These are phyloP conservation scores for Aporophyla nigra DNA, from an alignment of 2,888 invertebrate species.

Conservation along the genomic window DNA sequence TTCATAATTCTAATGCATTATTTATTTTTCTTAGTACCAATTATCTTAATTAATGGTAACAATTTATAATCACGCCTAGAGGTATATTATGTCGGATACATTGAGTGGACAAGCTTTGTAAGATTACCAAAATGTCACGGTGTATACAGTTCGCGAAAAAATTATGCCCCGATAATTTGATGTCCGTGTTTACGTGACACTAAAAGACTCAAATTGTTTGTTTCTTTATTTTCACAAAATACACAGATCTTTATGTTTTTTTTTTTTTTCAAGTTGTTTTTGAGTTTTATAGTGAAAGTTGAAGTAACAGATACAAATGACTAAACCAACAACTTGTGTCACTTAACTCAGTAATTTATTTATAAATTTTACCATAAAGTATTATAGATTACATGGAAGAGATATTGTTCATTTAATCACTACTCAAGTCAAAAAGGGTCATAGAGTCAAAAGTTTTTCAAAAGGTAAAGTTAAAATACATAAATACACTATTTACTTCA, in stretches of 20 bases:
- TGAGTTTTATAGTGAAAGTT: neutral
- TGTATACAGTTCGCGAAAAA: too few relatives aligned
- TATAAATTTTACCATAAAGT: neutral
- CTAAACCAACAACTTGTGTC: constrained; percentile 1
- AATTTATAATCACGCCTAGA: too few relatives aligned
- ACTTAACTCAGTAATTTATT: neutral
- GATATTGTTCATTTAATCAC: neutral
- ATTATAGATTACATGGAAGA: neutral
- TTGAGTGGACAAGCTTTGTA: too few relatives aligned
- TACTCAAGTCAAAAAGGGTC: neutral
- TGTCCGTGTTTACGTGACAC: too few relatives aligned
- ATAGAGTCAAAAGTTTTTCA: constrained; percentile 4
- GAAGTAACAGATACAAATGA: neutral
- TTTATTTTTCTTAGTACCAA: too few relatives aligned
- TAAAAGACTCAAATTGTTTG: neutral
- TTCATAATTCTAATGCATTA: too few relatives aligned
- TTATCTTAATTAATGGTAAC: too few relatives aligned
- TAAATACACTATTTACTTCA: constrained; percentile 16
- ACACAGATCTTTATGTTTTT: neutral
- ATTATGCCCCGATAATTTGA: too few relatives aligned
- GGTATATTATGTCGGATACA: too few relatives aligned
- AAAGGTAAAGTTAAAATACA: constrained; percentile 18
- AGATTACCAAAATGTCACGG: too few relatives aligned
- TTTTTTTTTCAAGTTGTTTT: neutral
- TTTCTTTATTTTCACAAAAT: neutral